phyloP scores from a whole-genome alignment of 2,888 invertebrate genomes.

The Sceliomorpha sp. region DNA sequence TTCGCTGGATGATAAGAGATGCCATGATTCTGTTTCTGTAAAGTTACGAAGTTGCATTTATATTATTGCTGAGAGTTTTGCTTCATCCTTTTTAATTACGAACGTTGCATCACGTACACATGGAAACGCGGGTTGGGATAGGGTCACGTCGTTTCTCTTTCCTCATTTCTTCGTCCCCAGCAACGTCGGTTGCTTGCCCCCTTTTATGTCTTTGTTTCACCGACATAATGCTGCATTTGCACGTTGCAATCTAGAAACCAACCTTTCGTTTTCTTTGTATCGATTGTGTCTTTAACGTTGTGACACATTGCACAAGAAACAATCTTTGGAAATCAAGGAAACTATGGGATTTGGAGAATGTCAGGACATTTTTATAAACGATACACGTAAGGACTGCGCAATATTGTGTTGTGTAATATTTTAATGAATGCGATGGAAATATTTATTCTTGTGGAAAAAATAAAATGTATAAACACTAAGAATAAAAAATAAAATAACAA shows the following conservation, averaged over 20 bases:
- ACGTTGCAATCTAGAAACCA: constrained; percentile 36
- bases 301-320: too few relatives aligned
- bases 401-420: too few relatives aligned
- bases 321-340: too few relatives aligned
- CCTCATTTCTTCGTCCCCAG: constrained; percentile 23
- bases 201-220: constrained; percentile 25
- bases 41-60: background rate
- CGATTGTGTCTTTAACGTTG: constrained; percentile 27
- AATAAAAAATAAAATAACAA: too few relatives aligned
- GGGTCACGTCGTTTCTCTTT: constrained; percentile 35
- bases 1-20: constrained; percentile 82
- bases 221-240: constrained; percentile 39
- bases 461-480: too few relatives aligned
- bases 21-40: constrained; percentile 91
- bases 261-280: constrained; percentile 30
- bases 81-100: constrained; percentile 54
- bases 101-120: constrained; percentile 46
- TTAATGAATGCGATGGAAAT: too few relatives aligned
- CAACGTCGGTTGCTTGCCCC: constrained; percentile 33
- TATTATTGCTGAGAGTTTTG: constrained; percentile 31
- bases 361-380: too few relatives aligned
- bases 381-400: too few relatives aligned
- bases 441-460: too few relatives aligned
- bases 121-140: constrained; percentile 37
- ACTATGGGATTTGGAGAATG: too few relatives aligned